Conservation (phyloP, 2,113 vertebrate species). For the Cervus canadensis region DNA sequence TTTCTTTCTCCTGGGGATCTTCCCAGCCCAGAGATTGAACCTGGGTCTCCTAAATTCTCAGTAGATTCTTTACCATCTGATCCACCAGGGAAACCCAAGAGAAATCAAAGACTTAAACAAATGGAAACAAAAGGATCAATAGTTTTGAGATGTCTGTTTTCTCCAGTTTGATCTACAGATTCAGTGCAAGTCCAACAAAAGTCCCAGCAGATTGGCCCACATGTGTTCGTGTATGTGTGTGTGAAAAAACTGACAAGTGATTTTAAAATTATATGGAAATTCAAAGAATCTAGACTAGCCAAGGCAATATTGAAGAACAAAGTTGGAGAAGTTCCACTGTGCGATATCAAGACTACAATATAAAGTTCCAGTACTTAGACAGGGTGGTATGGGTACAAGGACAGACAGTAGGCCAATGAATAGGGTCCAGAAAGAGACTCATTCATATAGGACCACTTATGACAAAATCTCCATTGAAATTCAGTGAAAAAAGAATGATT, state of each 20-base stretch:
- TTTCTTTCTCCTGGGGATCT: neutral
- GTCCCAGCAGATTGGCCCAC: neutral
- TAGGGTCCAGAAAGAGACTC: neutral
- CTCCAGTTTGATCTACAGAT: neutral
- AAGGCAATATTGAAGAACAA: neutral
- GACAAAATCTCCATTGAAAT: neutral
- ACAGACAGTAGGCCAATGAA: neutral
- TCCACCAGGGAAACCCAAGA: neutral
- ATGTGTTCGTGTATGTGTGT: neutral
- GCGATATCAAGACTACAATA: neutral
- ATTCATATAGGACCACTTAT: neutral
- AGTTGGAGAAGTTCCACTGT: neutral
- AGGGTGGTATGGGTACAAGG: neutral
- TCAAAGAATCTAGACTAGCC: neutral
- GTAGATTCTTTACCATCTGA: neutral
- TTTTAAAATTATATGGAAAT: neutral
- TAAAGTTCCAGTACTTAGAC: neutral
- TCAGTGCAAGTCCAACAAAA: neutral
- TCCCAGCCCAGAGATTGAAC: neutral
- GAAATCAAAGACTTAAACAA: neutral
- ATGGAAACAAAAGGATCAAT: neutral
- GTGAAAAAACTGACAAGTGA: neutral
- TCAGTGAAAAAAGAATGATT: neutral
- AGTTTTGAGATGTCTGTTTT: neutral
- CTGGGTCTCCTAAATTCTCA: neutral